phyloP scores from a whole-genome alignment of 30 jellyfish, hydroid and myxozoan species.

The Haliclystus octoradiatus region DNA sequence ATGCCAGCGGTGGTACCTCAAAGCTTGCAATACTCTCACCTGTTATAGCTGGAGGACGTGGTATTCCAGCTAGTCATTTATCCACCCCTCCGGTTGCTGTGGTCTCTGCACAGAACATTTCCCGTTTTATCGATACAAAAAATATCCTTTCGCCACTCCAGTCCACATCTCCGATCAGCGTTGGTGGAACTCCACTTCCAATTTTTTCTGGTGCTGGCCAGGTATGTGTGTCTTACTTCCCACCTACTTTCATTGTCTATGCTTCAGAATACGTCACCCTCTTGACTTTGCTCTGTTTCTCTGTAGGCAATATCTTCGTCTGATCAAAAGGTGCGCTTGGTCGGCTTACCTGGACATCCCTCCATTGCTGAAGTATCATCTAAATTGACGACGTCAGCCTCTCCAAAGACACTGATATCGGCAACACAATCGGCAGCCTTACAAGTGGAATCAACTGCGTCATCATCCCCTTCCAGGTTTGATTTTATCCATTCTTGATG shows the following conservation, averaged over 20 bases:
- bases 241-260: neutral
- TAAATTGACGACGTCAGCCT: constrained; percentile 17
- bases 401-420: too few relatives aligned
- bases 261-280: neutral
- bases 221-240: neutral
- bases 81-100: neutral
- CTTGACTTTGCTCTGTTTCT: neutral
- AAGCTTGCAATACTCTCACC: constrained; percentile 38
- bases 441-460: neutral
- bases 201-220: neutral
- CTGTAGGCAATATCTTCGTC: neutral
- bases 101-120: too few relatives aligned
- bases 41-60: constrained; percentile 1
- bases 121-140: too few relatives aligned
- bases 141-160: too few relatives aligned
- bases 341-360: neutral
- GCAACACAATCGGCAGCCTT: too few relatives aligned
- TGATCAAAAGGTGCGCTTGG: neutral
- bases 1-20: constrained; percentile 22
- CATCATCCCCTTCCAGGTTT: neutral
- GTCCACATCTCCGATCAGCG: too few relatives aligned
- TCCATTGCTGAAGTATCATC: neutral
- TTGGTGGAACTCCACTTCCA: neutral
- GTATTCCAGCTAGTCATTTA: neutral
- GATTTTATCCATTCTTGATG: too few relatives aligned